Evolutionary conservation across 2,797 vertebrate species (phyloP), one percentile per base, ranked within the genome.

Genomic region (Alfaro cultratus): DNA sequence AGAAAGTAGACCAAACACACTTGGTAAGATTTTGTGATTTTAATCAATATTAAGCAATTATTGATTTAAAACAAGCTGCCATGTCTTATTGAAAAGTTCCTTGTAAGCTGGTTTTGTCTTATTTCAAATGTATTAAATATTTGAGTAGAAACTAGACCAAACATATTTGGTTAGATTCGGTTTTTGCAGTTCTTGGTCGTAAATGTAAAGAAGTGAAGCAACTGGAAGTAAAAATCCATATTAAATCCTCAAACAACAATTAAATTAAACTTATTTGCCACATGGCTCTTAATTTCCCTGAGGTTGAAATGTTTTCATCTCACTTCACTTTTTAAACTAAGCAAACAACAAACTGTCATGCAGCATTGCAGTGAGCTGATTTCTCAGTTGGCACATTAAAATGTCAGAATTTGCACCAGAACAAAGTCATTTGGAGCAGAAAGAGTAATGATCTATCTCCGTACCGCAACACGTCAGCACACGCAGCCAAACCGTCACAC

Each of bases 351-450:
- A 91, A 85, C 85, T 76, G 83, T 73, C 47, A 10, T 73, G 73
- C 49, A 71, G 76, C 82, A 93, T 93, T 95, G 57, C 93, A 92
- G 94, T 93, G 76, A 93, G 91, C 83, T 55, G 60, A 91, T 93
- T 92, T 88, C 92, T 95, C 91, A 79, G 85, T 86, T 93, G 94
- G 85, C 93, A 91, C 89, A 89, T 91, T 91, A 83, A 95, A 96
- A 96, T 95, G 95, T 95, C 95, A 95, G 85, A 93, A 96, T 96
- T 96, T 96, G 93, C 95, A 96, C 93, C 87, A 89, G 87, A 95
- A 96, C 94, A 95, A 95, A 93, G 94, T 94, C 81, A 92, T 79
- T 78, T 85, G 93, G 87, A 94, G 84, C 87, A 91, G 92, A 93
- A 91, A 90, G 88, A 85, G 79, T 94, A 93, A 94, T 93, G 88